These are phyloP conservation scores for Tamandua tetradactyla DNA, from an alignment of 2,797 vertebrate species.

Conservation along the genomic window DNA sequence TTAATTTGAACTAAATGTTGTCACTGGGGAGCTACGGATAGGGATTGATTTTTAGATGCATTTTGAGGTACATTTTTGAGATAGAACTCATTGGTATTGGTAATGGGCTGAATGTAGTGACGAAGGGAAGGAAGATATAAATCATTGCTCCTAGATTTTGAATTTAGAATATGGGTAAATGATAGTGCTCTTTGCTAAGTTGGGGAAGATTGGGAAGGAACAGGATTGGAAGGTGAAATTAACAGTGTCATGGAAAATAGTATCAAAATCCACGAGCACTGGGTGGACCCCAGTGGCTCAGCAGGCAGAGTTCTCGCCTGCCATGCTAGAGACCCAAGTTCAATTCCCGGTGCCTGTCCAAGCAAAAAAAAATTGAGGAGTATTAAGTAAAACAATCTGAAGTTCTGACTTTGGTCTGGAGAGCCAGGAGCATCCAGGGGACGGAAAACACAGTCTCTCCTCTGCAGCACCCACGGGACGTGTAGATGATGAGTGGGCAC, in stretches of 20 bases:
- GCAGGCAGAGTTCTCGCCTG: too few relatives aligned
- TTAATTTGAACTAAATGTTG: not conserved
- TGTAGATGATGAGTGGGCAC: accelerated
- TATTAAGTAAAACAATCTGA: not conserved
- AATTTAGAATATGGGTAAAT: not conserved
- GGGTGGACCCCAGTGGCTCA: too few relatives aligned
- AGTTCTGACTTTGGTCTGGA: not conserved
- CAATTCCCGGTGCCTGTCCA: too few relatives aligned
- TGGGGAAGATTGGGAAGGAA: not conserved
- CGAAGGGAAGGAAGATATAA: too few relatives aligned
- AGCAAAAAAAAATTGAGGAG: too few relatives aligned
- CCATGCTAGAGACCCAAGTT: too few relatives aligned
- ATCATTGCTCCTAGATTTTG: too few relatives aligned
- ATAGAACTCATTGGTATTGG: not conserved
- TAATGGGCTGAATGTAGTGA: not conserved
- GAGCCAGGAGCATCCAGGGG: not conserved
- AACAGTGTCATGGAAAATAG: not conserved
- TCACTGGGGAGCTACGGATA: not conserved
- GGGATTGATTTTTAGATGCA: not conserved
- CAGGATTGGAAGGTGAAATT: not conserved
- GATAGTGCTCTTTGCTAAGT: not conserved
- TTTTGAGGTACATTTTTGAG: not conserved
- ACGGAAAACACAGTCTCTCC: not conserved
- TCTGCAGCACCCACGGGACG: not conserved
- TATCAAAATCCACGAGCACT: not conserved